A percentile compares a stretch with the other conserved stretches of the same genome.
phyloP scores from a whole-genome alignment of 2,797 vertebrate genomes.

The Periparus ater region DNA sequence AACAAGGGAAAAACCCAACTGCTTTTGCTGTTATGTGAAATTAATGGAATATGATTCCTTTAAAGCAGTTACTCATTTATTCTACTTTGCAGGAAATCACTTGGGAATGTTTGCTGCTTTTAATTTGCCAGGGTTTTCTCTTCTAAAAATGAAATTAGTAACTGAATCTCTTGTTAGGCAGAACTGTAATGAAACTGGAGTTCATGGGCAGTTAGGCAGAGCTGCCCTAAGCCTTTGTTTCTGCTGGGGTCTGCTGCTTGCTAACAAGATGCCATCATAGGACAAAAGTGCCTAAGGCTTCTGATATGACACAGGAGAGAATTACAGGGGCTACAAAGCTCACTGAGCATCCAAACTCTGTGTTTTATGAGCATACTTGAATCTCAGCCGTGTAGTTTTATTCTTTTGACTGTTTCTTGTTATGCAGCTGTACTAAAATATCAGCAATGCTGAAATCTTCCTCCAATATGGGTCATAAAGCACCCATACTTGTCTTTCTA shows the following conservation, averaged over 20 bases:
- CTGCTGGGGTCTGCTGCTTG: constrained; percentile 15
- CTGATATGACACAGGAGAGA: constrained; percentile 8
- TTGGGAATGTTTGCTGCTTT: constrained; percentile 41
- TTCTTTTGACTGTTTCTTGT: constrained; percentile 37
- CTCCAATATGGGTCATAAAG: not conserved
- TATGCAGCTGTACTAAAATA: not conserved
- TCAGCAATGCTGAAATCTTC: not conserved
- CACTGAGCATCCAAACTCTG: constrained; percentile 38
- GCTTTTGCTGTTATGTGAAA: not conserved
- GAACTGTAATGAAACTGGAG: constrained; percentile 29
- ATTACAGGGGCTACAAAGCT: constrained; percentile 30
- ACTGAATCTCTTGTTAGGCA: constrained; percentile 30
- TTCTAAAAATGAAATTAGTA: constrained; percentile 56
- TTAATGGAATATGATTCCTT: constrained; percentile 29
- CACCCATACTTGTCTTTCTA: not conserved
- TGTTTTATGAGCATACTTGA: constrained; percentile 48
- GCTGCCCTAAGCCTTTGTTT: constrained; percentile 28
- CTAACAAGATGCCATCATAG: constrained; percentile 52
- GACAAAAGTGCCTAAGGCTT: constrained; percentile 24
- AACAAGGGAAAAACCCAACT: not conserved
- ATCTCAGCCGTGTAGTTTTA: constrained; percentile 28
- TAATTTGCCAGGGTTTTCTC: constrained; percentile 39
- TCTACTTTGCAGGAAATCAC: constrained; percentile 29
- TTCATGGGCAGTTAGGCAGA: constrained; percentile 45
- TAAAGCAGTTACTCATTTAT: constrained; percentile 33